phyloP scores from a whole-genome alignment of 1,140 invertebrate species.

The Oedothorax gibbosus region DNA sequence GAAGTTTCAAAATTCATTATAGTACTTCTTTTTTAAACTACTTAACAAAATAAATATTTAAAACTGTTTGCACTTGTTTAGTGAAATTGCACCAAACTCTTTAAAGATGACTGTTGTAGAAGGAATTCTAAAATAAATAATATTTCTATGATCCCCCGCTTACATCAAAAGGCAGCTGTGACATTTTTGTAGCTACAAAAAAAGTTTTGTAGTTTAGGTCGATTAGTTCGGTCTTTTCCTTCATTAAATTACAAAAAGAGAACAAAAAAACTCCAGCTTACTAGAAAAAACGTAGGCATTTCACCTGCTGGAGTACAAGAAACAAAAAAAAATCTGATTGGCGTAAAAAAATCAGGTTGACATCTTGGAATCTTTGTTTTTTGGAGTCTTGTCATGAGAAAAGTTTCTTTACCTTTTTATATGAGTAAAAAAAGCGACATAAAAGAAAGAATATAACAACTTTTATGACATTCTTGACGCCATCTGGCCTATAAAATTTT shows the following conservation, averaged over 20 bases:
- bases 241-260: conserved; percentile 33
- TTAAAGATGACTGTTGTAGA: too few relatives aligned
- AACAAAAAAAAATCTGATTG: conserved; percentile 19
- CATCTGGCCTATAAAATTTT: conserved; percentile 7
- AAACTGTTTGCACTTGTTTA: too few relatives aligned
- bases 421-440: neutral
- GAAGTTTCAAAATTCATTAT: too few relatives aligned
- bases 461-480: conserved; percentile 39
- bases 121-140: too few relatives aligned
- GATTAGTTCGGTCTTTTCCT: conserved; percentile 41
- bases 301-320: neutral
- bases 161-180: conserved; percentile 40
- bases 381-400: neutral
- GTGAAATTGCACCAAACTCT: too few relatives aligned
- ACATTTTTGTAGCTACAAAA: conserved; percentile 14
- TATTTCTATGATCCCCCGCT: neutral
- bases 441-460: conserved; percentile 13
- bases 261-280: neutral
- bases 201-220: conserved; percentile 19
- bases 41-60: too few relatives aligned
- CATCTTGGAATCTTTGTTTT: conserved; percentile 45
- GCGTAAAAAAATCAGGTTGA: conserved; percentile 22
- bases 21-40: too few relatives aligned
- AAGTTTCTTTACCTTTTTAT: conserved; percentile 12
- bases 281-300: conserved; percentile 10